Evolutionary conservation across 2,888 invertebrate genomes (phyloP).

Genomic region (Allolobophora icterica): DNA sequence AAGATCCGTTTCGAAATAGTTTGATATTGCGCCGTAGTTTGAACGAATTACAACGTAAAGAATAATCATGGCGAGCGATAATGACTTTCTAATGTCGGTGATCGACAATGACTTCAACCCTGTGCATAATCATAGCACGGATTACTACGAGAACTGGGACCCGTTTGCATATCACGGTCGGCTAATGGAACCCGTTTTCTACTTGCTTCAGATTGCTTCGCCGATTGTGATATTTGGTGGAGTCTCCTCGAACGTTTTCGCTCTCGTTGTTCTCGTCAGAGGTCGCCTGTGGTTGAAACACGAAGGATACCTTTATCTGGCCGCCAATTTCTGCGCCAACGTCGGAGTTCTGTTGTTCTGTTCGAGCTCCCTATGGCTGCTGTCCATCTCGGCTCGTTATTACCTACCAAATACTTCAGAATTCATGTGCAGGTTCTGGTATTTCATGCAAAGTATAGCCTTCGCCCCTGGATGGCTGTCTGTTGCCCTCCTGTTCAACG

Average conservation of each 20-base stretch:
- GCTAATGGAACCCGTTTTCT: background rate
- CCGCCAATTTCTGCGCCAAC: background rate
- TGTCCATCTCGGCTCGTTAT: background rate
- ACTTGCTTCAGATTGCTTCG: background rate
- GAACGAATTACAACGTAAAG: background rate
- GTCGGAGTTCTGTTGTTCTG: background rate
- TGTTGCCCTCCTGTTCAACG: background rate
- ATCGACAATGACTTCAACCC: too few species aligned
- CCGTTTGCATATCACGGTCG: background rate
- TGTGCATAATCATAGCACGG: too few species aligned
- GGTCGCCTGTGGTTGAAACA: slow-evolving; percentile 21
- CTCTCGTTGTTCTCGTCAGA: background rate
- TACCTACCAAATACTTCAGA: background rate
- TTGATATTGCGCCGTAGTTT: background rate
- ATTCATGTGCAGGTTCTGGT: slow-evolving; percentile 2
- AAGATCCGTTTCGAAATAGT: background rate
- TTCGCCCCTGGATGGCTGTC: background rate
- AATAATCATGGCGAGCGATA: background rate
- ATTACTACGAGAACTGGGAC: background rate
- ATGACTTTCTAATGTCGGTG: background rate
- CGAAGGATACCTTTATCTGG: slow-evolving; percentile 28
- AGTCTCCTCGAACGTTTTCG: background rate
- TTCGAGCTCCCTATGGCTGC: background rate
- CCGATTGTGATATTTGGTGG: background rate
- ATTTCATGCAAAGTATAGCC: background rate